Conservation (phyloP, 2,888 invertebrate genomes). For the Maniola hyperantus region DNA sequence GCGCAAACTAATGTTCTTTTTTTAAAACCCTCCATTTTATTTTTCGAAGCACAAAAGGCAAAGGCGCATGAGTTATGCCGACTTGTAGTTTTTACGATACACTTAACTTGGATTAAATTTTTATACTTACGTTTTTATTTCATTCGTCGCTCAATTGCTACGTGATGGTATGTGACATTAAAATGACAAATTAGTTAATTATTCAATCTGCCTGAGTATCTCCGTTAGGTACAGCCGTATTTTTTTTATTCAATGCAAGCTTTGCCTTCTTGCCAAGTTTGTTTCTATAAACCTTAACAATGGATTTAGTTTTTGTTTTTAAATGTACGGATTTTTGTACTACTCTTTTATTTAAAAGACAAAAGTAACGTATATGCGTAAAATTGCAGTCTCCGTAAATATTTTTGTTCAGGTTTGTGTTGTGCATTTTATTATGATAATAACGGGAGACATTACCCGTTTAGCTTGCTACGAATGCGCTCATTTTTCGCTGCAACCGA, state of each 20-base stretch:
- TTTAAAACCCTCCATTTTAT: constrained; percentile 65
- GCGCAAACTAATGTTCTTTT: constrained; percentile 77
- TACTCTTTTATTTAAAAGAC: constrained; percentile 44
- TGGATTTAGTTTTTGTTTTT: constrained; percentile 40
- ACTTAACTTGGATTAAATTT: constrained; percentile 75
- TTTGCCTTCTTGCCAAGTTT: constrained; percentile 33
- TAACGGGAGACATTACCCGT: constrained; percentile 71
- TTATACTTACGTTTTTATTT: constrained; percentile 70
- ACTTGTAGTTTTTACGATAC: constrained; percentile 79
- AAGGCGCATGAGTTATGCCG: constrained; percentile 76
- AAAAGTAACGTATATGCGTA: constrained; percentile 49
- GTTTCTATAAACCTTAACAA: constrained; percentile 36
- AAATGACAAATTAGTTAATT: constrained; percentile 82
- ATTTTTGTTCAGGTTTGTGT: constrained; percentile 56
- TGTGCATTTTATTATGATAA: constrained; percentile 73
- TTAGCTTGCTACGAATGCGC: constrained; percentile 67
- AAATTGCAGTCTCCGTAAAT: constrained; percentile 54
- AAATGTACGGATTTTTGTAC: constrained; percentile 40
- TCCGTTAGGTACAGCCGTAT: constrained; percentile 38
- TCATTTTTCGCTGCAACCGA: constrained; percentile 66
- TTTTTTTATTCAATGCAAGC: constrained; percentile 32
- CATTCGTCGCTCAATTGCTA: constrained; percentile 50
- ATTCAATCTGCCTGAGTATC: constrained; percentile 75
- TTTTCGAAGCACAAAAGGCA: constrained; percentile 75
- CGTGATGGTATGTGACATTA: constrained; percentile 83